Evolutionary conservation across 1,140 invertebrate species (phyloP), one percentile per base, ranked within the genome.

Genomic region (Spodoptera litura): DNA sequence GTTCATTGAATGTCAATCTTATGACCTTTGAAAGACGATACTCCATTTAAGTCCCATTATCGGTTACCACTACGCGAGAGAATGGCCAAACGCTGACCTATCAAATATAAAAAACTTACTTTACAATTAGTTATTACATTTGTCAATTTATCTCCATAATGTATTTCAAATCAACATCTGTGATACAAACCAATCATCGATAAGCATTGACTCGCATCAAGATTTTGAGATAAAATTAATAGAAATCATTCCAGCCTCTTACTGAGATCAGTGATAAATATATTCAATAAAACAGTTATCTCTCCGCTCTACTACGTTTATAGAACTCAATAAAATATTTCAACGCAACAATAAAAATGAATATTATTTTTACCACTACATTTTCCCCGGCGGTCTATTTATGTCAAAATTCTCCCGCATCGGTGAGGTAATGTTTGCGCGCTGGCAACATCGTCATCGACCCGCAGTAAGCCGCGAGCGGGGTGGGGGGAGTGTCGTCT

Each of bases 391-490:
- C 20, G n/a, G 11, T 58, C 71, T 73, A 75, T 75, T 75, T 75
- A 62, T 31, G 73, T 53, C 52, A 52, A 73, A 80, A 62, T 61
- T 83, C 62, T 82, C 73, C 78, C 78, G 68, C 71, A 66, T 31
- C 31, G 66, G 52, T 11, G 13, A 58, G 79, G 78, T 71, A 81
- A 73, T 52, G 64, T 27, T 78, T 35, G 31, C 15, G 61, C 49
- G 59, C 73, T 87, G 83, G 86, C 88, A 92, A 91, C 90, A 87
- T 88, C 49, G 85, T 44, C 31, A 92, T 93, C 91, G 92, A 92
- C 89, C 55, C 91, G 92, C 82, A 73, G 74, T 82, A 77, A 75
- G 85, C 79, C 44, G 64, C 71, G 75, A 83, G 87, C 81, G 81
- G 82, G 82, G 86, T 68, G 83, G 86, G 84, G 85, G 80, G 85